Evolutionary conservation across 2,113 vertebrate species (phyloP).

Genomic region (Aleadryas rufinucha): DNA sequence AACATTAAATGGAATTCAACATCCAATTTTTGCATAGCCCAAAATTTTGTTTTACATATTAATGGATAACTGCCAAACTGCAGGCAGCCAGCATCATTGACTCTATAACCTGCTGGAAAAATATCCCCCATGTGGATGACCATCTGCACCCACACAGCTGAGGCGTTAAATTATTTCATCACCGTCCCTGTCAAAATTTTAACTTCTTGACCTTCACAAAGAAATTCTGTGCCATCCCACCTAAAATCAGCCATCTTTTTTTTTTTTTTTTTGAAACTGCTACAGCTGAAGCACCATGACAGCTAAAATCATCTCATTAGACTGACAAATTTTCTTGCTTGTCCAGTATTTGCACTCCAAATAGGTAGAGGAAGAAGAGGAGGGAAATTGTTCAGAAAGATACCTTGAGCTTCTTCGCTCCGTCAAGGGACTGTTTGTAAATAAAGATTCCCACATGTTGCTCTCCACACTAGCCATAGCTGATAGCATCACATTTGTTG

Average conservation of each 20-base stretch:
- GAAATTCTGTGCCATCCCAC: not conserved
- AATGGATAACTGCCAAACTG: conserved; percentile 56
- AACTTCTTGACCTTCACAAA: conserved; percentile 54
- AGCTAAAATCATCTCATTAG: not conserved
- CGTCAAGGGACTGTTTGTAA: not conserved
- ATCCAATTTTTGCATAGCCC: conserved; percentile 28
- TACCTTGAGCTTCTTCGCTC: not conserved
- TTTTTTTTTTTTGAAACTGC: not conserved
- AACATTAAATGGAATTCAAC: conserved; percentile 35
- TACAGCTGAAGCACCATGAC: not conserved
- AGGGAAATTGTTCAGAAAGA: not conserved
- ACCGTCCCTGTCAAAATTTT: conserved; percentile 32
- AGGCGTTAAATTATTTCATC: conserved; percentile 59
- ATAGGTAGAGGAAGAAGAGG: not conserved
- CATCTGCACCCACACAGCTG: conserved; percentile 61
- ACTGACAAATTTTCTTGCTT: not conserved
- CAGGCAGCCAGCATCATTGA: conserved; percentile 45
- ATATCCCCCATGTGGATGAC: conserved; percentile 56
- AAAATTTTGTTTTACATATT: conserved; percentile 52
- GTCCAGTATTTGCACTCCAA: not conserved
- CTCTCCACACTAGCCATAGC: not conserved
- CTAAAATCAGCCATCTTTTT: not conserved
- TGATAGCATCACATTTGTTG: not conserved
- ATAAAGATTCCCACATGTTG: not conserved
- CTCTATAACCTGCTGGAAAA: conserved; percentile 57